These are phyloP conservation scores for Opisthograptis luteolata DNA, from an alignment of 2,888 invertebrate species.

Conservation along the genomic window DNA sequence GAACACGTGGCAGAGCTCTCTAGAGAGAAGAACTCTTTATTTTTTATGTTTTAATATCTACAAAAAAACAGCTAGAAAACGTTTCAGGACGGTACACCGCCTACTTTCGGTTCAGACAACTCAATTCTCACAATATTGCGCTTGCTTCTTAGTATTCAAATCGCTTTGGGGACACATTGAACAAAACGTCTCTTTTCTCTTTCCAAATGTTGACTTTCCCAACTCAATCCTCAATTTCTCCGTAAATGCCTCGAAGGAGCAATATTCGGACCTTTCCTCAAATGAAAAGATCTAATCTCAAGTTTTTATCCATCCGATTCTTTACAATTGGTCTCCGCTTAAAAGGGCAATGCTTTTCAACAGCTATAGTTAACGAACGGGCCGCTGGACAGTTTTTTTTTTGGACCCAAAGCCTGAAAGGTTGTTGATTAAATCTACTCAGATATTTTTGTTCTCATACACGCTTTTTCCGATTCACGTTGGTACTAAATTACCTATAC, in stretches of 20 bases:
- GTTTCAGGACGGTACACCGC: slow-evolving; percentile 9
- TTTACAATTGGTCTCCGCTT: slow-evolving; percentile 59
- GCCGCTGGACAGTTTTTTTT: slow-evolving; percentile 4
- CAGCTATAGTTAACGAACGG: slow-evolving; percentile 2
- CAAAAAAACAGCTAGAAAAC: slow-evolving; percentile 14
- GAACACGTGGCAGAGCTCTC: too few species aligned
- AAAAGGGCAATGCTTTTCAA: slow-evolving; percentile 51
- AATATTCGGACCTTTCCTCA: slow-evolving; percentile 67
- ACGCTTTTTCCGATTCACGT: too few species aligned
- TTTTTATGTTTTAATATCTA: slow-evolving; percentile 5
- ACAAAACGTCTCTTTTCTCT: slow-evolving; percentile 50
- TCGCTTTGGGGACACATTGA: slow-evolving; percentile 47
- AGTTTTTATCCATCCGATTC: slow-evolving; percentile 65
- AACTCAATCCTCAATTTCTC: slow-evolving; percentile 56
- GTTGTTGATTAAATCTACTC: neutral
- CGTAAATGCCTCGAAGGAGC: slow-evolving; percentile 59
- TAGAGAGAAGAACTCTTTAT: slow-evolving; percentile 1
- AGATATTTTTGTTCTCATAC: too few species aligned
- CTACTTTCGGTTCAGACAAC: slow-evolving; percentile 3
- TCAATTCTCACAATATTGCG: slow-evolving; percentile 26
- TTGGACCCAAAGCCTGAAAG: slow-evolving; percentile 1
- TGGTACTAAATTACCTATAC: too few species aligned
- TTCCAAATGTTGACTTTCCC: slow-evolving; percentile 54
- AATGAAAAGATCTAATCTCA: slow-evolving; percentile 73
- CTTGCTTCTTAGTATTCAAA: slow-evolving; percentile 37